These are phyloP conservation scores for Squalus acanthias DNA, from an alignment of 2,797 vertebrate genomes.

Conservation along the genomic window DNA sequence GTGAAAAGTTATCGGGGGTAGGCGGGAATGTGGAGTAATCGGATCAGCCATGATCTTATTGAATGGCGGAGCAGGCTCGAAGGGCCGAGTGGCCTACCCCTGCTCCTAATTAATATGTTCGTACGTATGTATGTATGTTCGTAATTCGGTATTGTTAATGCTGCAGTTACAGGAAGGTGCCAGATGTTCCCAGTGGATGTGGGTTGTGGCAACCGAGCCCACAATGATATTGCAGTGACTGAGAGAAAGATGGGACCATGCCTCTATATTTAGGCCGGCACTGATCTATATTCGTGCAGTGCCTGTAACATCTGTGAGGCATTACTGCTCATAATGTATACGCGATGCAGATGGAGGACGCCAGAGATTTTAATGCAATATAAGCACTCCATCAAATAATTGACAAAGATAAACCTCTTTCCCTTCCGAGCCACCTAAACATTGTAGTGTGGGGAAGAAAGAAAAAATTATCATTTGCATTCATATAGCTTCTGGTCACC, in stretches of 20 bases:
- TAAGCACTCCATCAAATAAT: not conserved
- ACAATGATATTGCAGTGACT: not conserved
- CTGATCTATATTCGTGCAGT: not conserved
- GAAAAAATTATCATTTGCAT: not conserved
- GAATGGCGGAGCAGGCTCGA: too few species aligned
- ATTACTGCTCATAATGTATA: not conserved
- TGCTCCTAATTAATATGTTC: too few species aligned
- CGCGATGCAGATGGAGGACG: not conserved
- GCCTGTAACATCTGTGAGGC: not conserved
- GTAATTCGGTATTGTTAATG: not conserved
- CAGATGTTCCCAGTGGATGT: constrained; percentile 14
- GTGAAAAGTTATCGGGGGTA: too few species aligned
- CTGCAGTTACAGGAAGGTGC: not conserved
- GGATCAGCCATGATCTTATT: too few species aligned
- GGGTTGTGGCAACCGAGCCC: not conserved
- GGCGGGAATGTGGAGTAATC: too few species aligned
- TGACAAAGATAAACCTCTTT: not conserved
- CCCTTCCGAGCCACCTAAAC: not conserved
- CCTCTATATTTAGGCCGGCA: not conserved
- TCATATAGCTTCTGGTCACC: not conserved
- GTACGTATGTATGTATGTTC: too few species aligned
- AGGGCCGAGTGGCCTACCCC: too few species aligned
- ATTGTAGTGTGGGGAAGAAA: not conserved
- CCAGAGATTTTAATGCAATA: not conserved
- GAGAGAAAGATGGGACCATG: not conserved